These are phyloP conservation scores for Lerema accius DNA, from an alignment of 1,140 invertebrate genomes.

Conservation along the genomic window DNA sequence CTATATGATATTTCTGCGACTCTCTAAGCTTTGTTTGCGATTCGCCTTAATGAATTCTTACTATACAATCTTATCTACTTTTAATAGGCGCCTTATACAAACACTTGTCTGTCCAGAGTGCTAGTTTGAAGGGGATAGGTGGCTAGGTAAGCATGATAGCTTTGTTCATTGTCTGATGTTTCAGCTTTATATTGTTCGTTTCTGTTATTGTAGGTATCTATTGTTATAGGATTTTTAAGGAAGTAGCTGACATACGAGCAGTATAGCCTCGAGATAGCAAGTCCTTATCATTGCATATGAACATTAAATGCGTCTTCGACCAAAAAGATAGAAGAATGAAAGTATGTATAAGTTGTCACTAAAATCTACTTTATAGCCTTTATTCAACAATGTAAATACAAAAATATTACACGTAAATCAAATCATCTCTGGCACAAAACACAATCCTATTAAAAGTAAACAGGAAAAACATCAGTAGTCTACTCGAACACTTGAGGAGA, in stretches of 20 bases:
- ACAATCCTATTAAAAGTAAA: constrained; percentile 1
- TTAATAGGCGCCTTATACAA: constrained; percentile 37
- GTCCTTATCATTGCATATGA: too few relatives aligned
- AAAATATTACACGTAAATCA: too few relatives aligned
- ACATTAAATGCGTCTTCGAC: too few relatives aligned
- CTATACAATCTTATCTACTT: constrained; percentile 44
- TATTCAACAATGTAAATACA: too few relatives aligned
- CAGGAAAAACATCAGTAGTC: constrained; percentile 9
- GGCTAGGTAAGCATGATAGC: constrained; percentile 9
- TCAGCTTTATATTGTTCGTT: constrained; percentile 1
- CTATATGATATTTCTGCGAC: not conserved
- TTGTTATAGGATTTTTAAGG: too few relatives aligned
- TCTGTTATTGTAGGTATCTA: constrained; percentile 1
- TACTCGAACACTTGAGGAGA: constrained; percentile 1
- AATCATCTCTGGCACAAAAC: too few relatives aligned
- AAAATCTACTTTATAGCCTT: too few relatives aligned
- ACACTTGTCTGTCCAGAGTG: constrained; percentile 30
- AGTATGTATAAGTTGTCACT: too few relatives aligned
- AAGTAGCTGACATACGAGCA: too few relatives aligned
- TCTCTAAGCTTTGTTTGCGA: constrained; percentile 41
- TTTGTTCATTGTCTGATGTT: not conserved
- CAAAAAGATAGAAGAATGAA: too few relatives aligned
- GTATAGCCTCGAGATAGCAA: too few relatives aligned
- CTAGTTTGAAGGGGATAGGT: constrained; percentile 31
- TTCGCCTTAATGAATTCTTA: constrained; percentile 51